These are phyloP conservation scores for Alethe castanea DNA, from an alignment of 2,113 vertebrate species.

Conservation along the genomic window DNA sequence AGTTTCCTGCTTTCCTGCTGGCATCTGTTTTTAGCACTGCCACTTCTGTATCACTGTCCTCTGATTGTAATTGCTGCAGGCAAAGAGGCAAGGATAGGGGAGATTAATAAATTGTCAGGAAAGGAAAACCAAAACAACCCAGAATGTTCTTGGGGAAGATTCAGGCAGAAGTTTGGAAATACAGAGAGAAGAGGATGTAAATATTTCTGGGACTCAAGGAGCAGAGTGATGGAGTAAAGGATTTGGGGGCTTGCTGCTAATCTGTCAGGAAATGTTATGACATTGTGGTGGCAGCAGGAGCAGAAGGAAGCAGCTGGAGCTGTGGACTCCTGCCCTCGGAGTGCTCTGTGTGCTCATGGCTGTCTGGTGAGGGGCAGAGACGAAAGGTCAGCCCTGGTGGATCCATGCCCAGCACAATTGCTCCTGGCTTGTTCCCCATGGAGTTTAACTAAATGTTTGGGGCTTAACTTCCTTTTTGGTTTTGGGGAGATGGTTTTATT, in stretches of 20 bases:
- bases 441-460: background rate
- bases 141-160: background rate
- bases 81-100: background rate
- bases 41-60: background rate
- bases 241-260: background rate
- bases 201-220: background rate
- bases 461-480: background rate
- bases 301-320: constrained; percentile 52
- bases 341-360: background rate
- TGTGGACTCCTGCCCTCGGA: background rate
- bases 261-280: constrained; percentile 29
- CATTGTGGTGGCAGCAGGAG: constrained; percentile 13
- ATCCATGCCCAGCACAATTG: background rate
- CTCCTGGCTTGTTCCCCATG: background rate
- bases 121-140: background rate
- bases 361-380: background rate
- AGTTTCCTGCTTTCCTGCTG: constrained; percentile 51
- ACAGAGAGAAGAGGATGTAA: background rate
- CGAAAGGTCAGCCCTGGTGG: background rate
- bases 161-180: constrained; percentile 21
- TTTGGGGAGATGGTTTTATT: background rate
- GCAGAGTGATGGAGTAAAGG: background rate
- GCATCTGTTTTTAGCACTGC: constrained; percentile 49
- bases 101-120: constrained; percentile 20
- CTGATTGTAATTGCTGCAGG: constrained; percentile 48